These are phyloP conservation scores for Gulo gulo DNA, from an alignment of 2,113 vertebrate genomes.

Conservation along the genomic window DNA sequence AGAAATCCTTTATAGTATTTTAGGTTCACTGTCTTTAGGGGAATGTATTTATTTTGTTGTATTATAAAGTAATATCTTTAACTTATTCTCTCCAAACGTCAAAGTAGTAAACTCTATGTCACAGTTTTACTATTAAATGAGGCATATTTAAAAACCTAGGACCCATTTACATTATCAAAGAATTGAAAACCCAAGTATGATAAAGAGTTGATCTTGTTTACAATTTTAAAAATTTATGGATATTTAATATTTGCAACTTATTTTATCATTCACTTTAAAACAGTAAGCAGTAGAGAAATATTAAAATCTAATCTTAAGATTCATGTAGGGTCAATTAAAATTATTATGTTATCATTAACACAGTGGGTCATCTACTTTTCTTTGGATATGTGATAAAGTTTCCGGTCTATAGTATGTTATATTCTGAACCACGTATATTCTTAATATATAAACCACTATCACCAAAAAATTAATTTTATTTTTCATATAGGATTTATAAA, in stretches of 20 bases:
- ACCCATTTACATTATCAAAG: neutral
- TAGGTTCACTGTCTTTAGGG: neutral
- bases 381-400: neutral
- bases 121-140: neutral
- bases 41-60: neutral
- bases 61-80: neutral
- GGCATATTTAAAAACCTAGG: neutral
- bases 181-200: neutral
- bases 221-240: neutral
- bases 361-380: neutral
- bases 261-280: neutral
- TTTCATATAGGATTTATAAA: neutral
- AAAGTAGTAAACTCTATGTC: neutral
- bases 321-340: neutral
- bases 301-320: neutral
- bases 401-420: neutral
- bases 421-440: neutral
- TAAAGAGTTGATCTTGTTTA: neutral
- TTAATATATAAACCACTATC: neutral
- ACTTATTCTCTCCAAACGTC: neutral
- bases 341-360: neutral
- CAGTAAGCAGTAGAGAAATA: neutral
- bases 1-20: neutral
- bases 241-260: neutral
- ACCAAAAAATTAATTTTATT: neutral